A percentile compares a stretch with the other conserved stretches of the same genome.
Conservation (phyloP, 2,888 invertebrate genomes). For the Tipula unca region DNA sequence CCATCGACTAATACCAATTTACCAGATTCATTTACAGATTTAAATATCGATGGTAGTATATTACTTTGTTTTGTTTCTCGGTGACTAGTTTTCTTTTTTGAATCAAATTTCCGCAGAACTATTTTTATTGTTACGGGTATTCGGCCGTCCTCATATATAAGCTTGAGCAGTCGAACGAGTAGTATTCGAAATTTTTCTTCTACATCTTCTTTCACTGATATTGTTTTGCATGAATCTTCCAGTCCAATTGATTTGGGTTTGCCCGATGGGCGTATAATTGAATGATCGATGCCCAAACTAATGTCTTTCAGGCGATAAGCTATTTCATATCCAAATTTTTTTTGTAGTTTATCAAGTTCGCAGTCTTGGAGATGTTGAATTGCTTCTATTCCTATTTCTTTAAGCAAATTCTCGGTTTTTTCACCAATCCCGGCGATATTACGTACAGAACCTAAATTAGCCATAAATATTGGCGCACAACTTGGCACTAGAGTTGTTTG, state of each 20-base stretch:
- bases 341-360: conserved; percentile 49
- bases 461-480: conserved; percentile 55
- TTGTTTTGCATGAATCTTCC: conserved; percentile 68
- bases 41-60: conserved; percentile 57
- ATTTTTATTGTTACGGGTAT: conserved; percentile 67
- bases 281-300: conserved; percentile 65
- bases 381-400: conserved; percentile 55
- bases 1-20: conserved; percentile 42
- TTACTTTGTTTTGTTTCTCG: conserved; percentile 69
- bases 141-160: conserved; percentile 69
- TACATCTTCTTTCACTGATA: conserved; percentile 64
- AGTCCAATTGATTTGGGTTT: conserved; percentile 71
- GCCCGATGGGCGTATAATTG: conserved; percentile 61
- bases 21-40: conserved; percentile 39
- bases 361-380: conserved; percentile 59
- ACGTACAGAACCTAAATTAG: conserved; percentile 51
- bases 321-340: conserved; percentile 57
- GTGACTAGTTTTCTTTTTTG: conserved; percentile 56
- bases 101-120: conserved; percentile 64
- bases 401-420: conserved; percentile 56
- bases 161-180: conserved; percentile 57
- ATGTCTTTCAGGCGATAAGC: conserved; percentile 60
- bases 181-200: conserved; percentile 62
- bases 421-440: conserved; percentile 70
- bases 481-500: conserved; percentile 72